Base-by-base conservation (phyloP, 1,140 invertebrate species). In the Drosophila parvula region DNA sequence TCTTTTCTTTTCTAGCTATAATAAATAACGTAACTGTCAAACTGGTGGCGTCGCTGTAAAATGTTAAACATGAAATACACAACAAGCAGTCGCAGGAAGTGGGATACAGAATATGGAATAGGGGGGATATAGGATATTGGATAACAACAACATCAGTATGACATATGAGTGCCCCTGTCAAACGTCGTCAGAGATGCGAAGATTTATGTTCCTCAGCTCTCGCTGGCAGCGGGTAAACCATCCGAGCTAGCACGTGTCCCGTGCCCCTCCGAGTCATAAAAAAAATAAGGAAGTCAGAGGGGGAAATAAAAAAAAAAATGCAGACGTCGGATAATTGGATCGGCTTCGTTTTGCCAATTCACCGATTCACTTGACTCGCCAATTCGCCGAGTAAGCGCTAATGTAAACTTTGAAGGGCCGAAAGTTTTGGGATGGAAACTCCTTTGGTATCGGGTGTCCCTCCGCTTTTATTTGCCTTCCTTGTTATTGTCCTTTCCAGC, bases 101-200 rank as follows among this genome's bases (percentile, higher is more conserved):
- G 47, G 27, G 50, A 44, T 56, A 56, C 38, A 22, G 32, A 53
- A 36, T 55, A 38, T 34, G 22, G 32, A 32, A 38, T n/a, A 36
- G 22, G 2, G 16, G 12, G 8, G 14, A 8, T 12, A 40, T 56
- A 43, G n/a, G n/a, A 43, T 41, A 22, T 16, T 1, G 36, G 14
- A 63, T 32, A 67, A 76, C 55, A 75, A 60, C 53, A 48, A 75
- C 22, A 47, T 43, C 53, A 48, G 56, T 41, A 41, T 78, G 64
- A 78, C 75, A 77, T 78, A 78, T 78, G 75, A 78, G 75, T 78
- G 74, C 30, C 50, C 64, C 74, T 78, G 75, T 78, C 75, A 78
- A 70, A 78, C 34, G 74, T 78, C 74, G 65, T 58, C 58, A 77
- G 57, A 50, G 58, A 58, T 10, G 50, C n/a, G 36, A 78, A 78